Evolutionary conservation across 2,888 invertebrate genomes (phyloP).

Genomic region (Dicranocentrus wangi): DNA sequence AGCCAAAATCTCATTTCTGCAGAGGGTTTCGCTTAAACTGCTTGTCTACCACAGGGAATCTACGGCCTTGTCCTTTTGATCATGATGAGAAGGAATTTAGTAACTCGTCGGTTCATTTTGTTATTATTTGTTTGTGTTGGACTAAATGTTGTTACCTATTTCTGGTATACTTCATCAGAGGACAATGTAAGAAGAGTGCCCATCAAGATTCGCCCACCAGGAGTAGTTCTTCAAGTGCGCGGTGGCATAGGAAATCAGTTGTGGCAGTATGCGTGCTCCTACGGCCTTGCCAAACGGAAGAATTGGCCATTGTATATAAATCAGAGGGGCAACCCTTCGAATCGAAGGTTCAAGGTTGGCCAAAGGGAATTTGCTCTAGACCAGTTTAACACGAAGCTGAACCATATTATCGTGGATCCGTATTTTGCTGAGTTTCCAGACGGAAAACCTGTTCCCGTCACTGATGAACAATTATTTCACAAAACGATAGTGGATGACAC

Average conservation of each 20-base stretch:
- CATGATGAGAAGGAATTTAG: too few relatives aligned
- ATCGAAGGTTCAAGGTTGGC: background rate
- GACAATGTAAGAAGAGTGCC: too few relatives aligned
- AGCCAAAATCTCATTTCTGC: too few relatives aligned
- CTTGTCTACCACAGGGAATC: too few relatives aligned
- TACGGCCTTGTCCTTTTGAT: too few relatives aligned
- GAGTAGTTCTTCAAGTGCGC: background rate
- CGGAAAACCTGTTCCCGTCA: background rate
- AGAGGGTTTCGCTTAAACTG: too few relatives aligned
- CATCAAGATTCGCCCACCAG: constrained; percentile 11
- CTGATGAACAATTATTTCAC: background rate
- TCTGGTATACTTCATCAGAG: too few relatives aligned
- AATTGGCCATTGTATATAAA: constrained; percentile 22
- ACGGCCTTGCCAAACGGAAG: constrained; percentile 13
- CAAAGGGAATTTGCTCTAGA: constrained; percentile 43
- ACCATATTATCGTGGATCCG: background rate
- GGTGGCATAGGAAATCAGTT: constrained; percentile 45
- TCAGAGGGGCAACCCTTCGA: background rate
- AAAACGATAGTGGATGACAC: background rate
- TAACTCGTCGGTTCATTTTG: too few relatives aligned
- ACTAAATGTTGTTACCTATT: too few relatives aligned
- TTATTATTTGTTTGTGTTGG: too few relatives aligned
- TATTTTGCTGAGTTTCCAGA: background rate
- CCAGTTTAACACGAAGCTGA: constrained; percentile 30
- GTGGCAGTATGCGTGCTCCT: constrained; percentile 33